These are phyloP conservation scores for Geotrypetes seraphini DNA, from an alignment of 2,797 vertebrate species.

Conservation along the genomic window DNA sequence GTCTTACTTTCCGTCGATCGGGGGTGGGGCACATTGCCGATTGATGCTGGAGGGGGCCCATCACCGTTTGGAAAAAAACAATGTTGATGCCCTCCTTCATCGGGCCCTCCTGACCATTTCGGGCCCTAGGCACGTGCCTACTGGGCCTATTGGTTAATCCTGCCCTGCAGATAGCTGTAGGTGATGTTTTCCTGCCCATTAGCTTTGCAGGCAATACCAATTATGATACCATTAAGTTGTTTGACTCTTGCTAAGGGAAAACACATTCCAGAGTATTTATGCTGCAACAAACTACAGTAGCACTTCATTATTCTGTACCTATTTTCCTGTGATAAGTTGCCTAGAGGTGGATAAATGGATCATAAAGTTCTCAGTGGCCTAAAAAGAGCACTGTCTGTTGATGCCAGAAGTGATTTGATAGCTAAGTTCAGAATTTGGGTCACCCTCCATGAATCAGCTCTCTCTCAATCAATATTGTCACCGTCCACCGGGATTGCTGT, in stretches of 20 bases:
- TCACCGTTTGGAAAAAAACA: too few species aligned
- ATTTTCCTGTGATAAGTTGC: conserved; percentile 14
- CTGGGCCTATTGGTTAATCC: too few species aligned
- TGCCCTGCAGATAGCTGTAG: too few species aligned
- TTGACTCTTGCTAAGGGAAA: conserved; percentile 15
- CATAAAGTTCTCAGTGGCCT: conserved; percentile 25
- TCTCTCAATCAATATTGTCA: conserved; percentile 14
- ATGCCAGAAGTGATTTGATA: conserved; percentile 14
- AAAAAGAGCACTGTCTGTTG: conserved; percentile 22
- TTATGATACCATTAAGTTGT: not conserved
- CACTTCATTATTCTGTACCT: conserved; percentile 18
- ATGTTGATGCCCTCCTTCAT: too few species aligned
- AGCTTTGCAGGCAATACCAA: not conserved
- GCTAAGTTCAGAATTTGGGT: not conserved
- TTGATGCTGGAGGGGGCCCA: too few species aligned
- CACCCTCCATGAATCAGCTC: conserved; percentile 10
- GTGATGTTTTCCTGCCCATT: not conserved
- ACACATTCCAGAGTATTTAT: conserved; percentile 10
- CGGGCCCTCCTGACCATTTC: too few species aligned
- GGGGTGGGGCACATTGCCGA: too few species aligned
- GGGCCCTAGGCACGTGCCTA: too few species aligned
- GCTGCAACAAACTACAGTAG: conserved; percentile 5
- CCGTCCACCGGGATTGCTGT: conserved; percentile 1
- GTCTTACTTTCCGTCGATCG: too few species aligned
- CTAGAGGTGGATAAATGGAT: conserved; percentile 22